Base-by-base conservation (phyloP, 2,797 vertebrate species). In the Phataginus tricuspis region DNA sequence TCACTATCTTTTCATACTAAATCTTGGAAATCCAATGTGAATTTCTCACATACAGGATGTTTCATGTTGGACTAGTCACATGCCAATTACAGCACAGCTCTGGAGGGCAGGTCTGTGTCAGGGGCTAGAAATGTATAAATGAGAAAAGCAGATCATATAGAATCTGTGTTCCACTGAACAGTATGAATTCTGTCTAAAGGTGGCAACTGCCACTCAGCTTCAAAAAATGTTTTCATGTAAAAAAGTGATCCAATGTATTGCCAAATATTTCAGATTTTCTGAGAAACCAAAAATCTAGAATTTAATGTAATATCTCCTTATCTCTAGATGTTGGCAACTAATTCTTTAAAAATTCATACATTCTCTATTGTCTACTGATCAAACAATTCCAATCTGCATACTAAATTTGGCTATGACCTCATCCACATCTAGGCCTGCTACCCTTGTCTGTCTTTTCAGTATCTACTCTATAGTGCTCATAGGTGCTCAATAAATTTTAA, bases 261-360 rank as follows among this genome's bases (percentile, higher is more conserved):
- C 39, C 31, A 71, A n/a, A 82, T 77, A 9, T 84, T 85, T 4
- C 15, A 64, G 23, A 57, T 71, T 86, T 77, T 74, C 68, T 39
- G 53, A 83, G 45, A 75, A 69, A 96, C n/a, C 45, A 42, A 57
- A 93, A 88, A 71, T 89, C 29, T 45, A 88, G 55, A 90, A 93
- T 55, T 89, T n/a, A 95, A 68, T 18, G 5, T 64, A 75, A 91
- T 85, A 93, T 51, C 14, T 87, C n/a, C 59, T 79, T 21, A 68
- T 77, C 75, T 82, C 61, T 91, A 86, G 39, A 71, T 82, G 34
- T 25, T n/a, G 21, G 23, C 14, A 85, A 89, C 19, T 71, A 55
- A 53, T 64, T 84, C 78, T 88, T 69, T 21, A 15, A 42, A 84
- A 86, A 63, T 34, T 3, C 51, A 69, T 34, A 77, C 4, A 77